phyloP scores from a whole-genome alignment of 2,888 invertebrate genomes.

The Trichogramma dendrolimi region DNA sequence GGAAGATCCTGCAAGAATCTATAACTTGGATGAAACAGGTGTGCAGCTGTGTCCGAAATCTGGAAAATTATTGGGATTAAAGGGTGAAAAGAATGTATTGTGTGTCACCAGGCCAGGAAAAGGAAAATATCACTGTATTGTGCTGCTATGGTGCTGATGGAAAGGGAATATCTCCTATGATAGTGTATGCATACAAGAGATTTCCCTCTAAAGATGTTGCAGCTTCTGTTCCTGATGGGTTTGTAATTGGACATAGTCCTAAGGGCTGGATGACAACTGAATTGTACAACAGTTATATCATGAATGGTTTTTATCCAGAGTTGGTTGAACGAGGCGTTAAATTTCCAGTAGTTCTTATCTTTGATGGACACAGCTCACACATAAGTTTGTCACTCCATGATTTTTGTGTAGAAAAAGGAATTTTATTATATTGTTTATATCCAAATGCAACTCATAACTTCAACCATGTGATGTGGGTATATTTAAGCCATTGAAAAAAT shows the following conservation, averaged over 20 bases:
- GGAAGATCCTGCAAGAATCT: slow-evolving; percentile 22
- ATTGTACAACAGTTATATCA: slow-evolving; percentile 3
- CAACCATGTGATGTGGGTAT: slow-evolving; percentile 22
- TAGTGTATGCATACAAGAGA: slow-evolving; percentile 27
- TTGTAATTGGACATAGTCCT: slow-evolving; percentile 21
- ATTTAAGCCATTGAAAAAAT: slow-evolving; percentile 16
- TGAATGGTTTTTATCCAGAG: not conserved
- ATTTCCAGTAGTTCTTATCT: slow-evolving; percentile 7
- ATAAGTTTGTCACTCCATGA: slow-evolving; percentile 7
- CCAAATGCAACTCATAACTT: slow-evolving; percentile 19
- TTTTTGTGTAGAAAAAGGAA: slow-evolving; percentile 10
- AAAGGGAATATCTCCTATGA: slow-evolving; percentile 17
- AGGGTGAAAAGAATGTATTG: slow-evolving; percentile 6
- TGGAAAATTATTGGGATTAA: slow-evolving; percentile 11
- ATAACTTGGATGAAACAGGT: not conserved
- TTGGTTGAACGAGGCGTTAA: not conserved
- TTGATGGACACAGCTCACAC: slow-evolving; percentile 9
- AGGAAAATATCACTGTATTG: slow-evolving; percentile 21
- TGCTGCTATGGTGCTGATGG: slow-evolving; percentile 17
- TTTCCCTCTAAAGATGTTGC: slow-evolving; percentile 20
- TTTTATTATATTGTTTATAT: slow-evolving; percentile 16
- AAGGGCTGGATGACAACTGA: slow-evolving; percentile 27
- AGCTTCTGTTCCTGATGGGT: slow-evolving; percentile 22
- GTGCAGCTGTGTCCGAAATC: slow-evolving; percentile 24
- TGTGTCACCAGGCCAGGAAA: slow-evolving; percentile 27